Evolutionary conservation across 1,140 invertebrate genomes (phyloP).

Genomic region (Cardiocondyla obscurior): DNA sequence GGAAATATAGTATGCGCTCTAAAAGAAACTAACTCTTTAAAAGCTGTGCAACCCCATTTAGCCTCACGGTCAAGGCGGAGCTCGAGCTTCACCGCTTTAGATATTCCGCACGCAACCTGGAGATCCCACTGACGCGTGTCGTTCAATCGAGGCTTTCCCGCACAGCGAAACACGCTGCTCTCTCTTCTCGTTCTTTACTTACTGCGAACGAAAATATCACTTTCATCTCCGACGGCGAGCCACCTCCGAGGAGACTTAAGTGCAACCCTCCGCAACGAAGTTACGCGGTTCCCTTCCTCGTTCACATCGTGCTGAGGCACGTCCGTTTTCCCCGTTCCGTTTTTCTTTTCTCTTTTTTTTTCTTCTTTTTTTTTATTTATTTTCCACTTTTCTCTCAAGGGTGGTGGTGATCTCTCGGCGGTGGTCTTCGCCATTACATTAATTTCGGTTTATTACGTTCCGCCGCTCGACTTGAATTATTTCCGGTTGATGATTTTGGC

Average conservation of each 20-base stretch:
- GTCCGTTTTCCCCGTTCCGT: not conserved
- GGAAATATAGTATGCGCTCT: not conserved
- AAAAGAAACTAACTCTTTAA: not conserved
- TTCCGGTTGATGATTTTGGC: not conserved
- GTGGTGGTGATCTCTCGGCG: too few species aligned
- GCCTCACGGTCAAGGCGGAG: slow-evolving; percentile 18
- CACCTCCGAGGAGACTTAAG: slow-evolving; percentile 15
- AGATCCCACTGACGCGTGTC: slow-evolving; percentile 41
- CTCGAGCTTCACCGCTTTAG: slow-evolving; percentile 2
- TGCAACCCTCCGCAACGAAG: slow-evolving; percentile 40
- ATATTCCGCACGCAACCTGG: slow-evolving; percentile 31
- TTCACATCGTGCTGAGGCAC: not conserved
- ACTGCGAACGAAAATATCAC: slow-evolving; percentile 47
- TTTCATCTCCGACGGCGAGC: slow-evolving; percentile 49
- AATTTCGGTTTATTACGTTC: not conserved
- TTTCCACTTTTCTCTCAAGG: too few species aligned
- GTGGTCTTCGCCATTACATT: too few species aligned
- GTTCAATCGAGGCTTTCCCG: slow-evolving; percentile 28
- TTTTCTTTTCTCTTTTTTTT: slow-evolving; percentile 1
- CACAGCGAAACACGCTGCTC: not conserved
- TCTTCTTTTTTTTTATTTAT: too few species aligned
- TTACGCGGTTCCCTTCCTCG: slow-evolving; percentile 39
- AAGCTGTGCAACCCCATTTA: slow-evolving; percentile 16
- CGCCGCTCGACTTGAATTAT: not conserved
- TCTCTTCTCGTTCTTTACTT: not conserved